These are phyloP conservation scores for Albula glossodonta DNA, from an alignment of 2,113 vertebrate genomes.

Conservation along the genomic window DNA sequence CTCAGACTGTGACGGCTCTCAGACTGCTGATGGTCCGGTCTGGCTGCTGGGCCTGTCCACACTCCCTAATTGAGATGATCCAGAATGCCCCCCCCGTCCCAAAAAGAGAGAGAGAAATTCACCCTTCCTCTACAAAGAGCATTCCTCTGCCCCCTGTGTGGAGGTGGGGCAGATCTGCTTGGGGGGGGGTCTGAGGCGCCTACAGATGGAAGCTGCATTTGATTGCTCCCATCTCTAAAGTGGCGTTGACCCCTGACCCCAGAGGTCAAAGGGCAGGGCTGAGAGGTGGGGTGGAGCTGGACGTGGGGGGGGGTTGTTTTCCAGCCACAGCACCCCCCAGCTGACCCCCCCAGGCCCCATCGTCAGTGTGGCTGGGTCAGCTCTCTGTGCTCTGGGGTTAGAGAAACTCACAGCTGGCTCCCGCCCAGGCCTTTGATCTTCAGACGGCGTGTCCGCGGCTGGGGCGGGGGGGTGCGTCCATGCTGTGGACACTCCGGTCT, in stretches of 20 bases:
- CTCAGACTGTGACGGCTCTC: no score
- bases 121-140: slow-evolving; percentile 8
- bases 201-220: slow-evolving; percentile 66
- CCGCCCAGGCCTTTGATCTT: slow-evolving; percentile 60
- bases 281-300: background rate
- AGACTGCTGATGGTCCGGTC: slow-evolving; percentile 13
- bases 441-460: slow-evolving; percentile 18
- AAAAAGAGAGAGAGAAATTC: background rate
- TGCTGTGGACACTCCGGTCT: slow-evolving; percentile 10
- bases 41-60: slow-evolving; percentile 17
- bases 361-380: slow-evolving; percentile 45
- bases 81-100: slow-evolving; percentile 12
- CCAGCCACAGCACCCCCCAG: slow-evolving; percentile 20
- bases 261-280: slow-evolving; percentile 58
- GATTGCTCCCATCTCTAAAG: slow-evolving; percentile 57
- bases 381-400: slow-evolving; percentile 55
- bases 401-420: slow-evolving; percentile 68
- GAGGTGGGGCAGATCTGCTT: slow-evolving; percentile 24
- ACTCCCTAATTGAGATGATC: slow-evolving; percentile 30
- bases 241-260: slow-evolving; percentile 65
- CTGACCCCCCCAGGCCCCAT: slow-evolving; percentile 38
- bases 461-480: background rate
- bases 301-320: slow-evolving; percentile 39
- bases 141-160: background rate
- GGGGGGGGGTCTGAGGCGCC: slow-evolving; percentile 55